These are phyloP conservation scores for Pipistrellus nathusii DNA, from an alignment of 2,797 vertebrate genomes.

Conservation along the genomic window DNA sequence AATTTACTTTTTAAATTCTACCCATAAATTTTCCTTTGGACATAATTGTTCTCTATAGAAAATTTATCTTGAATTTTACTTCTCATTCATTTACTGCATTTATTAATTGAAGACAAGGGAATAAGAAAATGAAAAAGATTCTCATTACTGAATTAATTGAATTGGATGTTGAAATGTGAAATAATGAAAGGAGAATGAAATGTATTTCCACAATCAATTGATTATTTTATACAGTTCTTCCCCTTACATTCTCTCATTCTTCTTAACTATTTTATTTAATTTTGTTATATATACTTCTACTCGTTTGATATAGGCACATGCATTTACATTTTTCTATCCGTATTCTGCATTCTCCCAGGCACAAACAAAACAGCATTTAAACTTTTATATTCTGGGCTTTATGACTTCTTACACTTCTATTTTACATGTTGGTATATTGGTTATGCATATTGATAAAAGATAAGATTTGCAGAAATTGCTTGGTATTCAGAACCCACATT, in stretches of 20 bases:
- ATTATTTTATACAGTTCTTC: constrained; percentile 23
- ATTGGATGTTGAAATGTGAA: constrained; percentile 65
- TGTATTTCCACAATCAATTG: constrained; percentile 58
- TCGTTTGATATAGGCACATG: not conserved
- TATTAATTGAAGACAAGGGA: constrained; percentile 72
- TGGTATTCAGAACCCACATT: not conserved
- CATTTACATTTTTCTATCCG: not conserved
- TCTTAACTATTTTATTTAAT: constrained; percentile 53
- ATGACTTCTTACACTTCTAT: not conserved
- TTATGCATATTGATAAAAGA: not conserved
- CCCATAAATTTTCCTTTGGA: constrained; percentile 45
- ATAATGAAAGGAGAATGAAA: constrained; percentile 61
- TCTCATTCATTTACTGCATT: constrained; percentile 68
- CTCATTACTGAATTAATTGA: constrained; percentile 75
- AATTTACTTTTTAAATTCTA: constrained; percentile 60
- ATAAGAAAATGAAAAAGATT: constrained; percentile 62
- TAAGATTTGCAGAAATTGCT: not conserved
- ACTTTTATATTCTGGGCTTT: not conserved
- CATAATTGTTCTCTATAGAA: constrained; percentile 62
- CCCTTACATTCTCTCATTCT: not conserved
- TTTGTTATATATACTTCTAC: not conserved
- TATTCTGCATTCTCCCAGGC: not conserved
- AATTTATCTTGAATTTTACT: constrained; percentile 66
- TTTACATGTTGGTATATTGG: not conserved
- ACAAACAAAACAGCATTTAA: not conserved